A percentile compares a stretch with the other conserved stretches of the same genome.
These are phyloP conservation scores for Camptogramma bilineatum DNA, from an alignment of 2,888 invertebrate species.

Conservation along the genomic window DNA sequence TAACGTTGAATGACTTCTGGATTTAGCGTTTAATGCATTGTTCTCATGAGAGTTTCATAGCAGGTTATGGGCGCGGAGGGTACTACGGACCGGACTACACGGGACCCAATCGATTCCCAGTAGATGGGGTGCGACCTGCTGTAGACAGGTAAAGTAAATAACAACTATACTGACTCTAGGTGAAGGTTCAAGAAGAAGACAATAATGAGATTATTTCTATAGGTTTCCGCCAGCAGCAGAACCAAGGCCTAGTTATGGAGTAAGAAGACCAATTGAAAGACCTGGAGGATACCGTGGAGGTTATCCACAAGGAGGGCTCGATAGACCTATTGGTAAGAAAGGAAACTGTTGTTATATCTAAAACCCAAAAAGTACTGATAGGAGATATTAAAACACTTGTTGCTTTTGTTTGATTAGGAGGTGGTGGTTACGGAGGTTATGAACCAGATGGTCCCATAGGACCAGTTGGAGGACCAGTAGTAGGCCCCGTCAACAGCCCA, in stretches of 20 bases:
- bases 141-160: conserved; percentile 67
- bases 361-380: neutral
- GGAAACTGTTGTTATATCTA: neutral
- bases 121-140: conserved; percentile 79
- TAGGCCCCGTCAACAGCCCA: conserved; percentile 58
- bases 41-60: conserved; percentile 40
- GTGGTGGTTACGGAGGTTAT: conserved; percentile 66
- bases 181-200: neutral
- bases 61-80: conserved; percentile 71
- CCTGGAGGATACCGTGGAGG: conserved; percentile 83
- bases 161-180: neutral
- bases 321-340: conserved; percentile 69
- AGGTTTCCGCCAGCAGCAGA: conserved; percentile 73
- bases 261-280: conserved; percentile 70
- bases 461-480: conserved; percentile 60
- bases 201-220: conserved; percentile 12
- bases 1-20: conserved; percentile 37
- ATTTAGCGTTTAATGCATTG: conserved; percentile 39
- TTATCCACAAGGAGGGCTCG: conserved; percentile 75
- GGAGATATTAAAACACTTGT: neutral
- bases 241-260: conserved; percentile 72
- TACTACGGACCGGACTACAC: conserved; percentile 72
- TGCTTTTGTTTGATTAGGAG: conserved; percentile 23
- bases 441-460: conserved; percentile 73
- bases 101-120: conserved; percentile 74